Base-by-base conservation (phyloP, 2,797 vertebrate genomes). In the Pantherophis vulpinus region DNA sequence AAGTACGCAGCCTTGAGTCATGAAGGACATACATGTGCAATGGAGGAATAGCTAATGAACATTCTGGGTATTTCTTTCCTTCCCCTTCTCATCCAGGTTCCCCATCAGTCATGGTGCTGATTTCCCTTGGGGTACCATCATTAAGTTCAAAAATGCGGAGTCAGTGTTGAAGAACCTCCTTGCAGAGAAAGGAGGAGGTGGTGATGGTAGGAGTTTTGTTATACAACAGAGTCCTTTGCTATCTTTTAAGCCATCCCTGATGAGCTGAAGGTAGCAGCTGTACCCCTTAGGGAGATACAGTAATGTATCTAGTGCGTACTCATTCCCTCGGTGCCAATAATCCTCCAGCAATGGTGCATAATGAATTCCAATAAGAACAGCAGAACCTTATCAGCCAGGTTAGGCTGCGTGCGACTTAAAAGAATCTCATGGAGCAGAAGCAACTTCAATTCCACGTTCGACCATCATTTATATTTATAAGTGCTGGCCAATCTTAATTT, bases 361-460 rank as follows among this genome's bases (percentile, higher is more conserved):
- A 91, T 54, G 86, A 91, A 95, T 96, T 96, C 95, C 90, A 92
- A 93, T 90, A 93, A 95, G 88, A 94, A 94, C 74, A 89, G 94
- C 88, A 87, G 89, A 70, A 55, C 88, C 91, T 89, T 55, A 92
- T 87, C 89, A 96, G 94, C 29, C 2, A 91, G 91, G 89, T 92
- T 91, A 56, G 94, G 58, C 27, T 60, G 25, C 16, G 1, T 51
- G 63, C 18, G 25, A 23, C 20, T 47, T 61, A 37, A 83, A 90
- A 93, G 74, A n/a, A 3, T 55, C 59, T 87, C n/a, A 51, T 5
- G 25, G 37, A 70, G 23, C 29, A 88, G 86, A 56, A 92, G 55
- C 51, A 37, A 11, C 61, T 92, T 92, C 51, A 47, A 47, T 83
- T 63, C 58, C 61, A 88, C 29, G 47, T 29, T 56, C 51, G 12